Conservation (phyloP, 2,113 vertebrate species). For the Sarotherodon lohbergeri region DNA sequence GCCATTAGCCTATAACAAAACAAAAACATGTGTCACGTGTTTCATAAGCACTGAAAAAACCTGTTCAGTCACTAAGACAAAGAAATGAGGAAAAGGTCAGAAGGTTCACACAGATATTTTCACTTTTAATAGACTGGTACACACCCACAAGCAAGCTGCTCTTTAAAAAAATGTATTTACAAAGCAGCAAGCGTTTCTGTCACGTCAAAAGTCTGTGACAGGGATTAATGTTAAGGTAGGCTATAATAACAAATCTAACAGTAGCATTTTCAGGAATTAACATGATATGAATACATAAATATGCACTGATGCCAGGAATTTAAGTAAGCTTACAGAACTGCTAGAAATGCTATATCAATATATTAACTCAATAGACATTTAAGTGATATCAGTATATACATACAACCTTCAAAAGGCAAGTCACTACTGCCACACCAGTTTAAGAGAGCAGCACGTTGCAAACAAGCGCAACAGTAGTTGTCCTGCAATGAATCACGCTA, state of each 20-base stretch:
- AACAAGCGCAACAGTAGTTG: background rate
- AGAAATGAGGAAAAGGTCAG: background rate
- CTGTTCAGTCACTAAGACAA: background rate
- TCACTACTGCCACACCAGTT: background rate
- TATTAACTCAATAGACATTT: background rate
- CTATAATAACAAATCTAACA: background rate
- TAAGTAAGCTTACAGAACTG: background rate
- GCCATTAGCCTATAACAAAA: conserved; percentile 45
- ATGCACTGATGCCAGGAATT: background rate
- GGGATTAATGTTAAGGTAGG: background rate
- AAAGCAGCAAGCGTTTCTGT: background rate
- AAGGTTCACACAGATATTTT: conserved; percentile 46
- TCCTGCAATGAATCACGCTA: background rate
- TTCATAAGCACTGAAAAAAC: conserved; percentile 3
- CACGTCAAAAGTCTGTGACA: background rate
- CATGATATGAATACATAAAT: background rate
- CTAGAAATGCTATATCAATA: background rate
- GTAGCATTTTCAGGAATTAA: background rate
- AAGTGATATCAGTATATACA: background rate
- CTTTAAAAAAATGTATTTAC: background rate
- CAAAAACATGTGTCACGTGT: background rate
- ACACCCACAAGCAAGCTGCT: background rate
- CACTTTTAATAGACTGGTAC: background rate
- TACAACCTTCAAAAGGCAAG: background rate
- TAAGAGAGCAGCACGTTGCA: background rate